Conservation (phyloP, 1,140 invertebrate species). For the Brachionus rotundiformis region DNA sequence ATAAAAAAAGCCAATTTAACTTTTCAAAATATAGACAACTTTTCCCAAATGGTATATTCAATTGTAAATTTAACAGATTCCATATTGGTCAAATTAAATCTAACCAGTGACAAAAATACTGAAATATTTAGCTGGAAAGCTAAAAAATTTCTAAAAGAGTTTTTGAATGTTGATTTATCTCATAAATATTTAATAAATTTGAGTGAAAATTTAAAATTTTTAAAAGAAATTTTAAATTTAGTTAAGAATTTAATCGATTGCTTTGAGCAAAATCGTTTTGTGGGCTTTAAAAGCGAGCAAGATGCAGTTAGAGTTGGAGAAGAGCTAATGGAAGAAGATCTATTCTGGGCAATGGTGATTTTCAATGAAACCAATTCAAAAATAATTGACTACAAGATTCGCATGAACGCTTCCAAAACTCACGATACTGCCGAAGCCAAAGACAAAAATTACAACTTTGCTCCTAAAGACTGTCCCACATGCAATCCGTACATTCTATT, state of each 20-base stretch:
- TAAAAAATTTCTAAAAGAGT: neutral
- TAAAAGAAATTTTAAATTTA: slow-evolving; percentile 19
- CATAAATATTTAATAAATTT: neutral
- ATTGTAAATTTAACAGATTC: neutral
- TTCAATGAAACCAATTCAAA: neutral
- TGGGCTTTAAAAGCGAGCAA: slow-evolving; percentile 17
- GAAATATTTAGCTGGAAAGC: neutral
- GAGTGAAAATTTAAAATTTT: slow-evolving; percentile 1
- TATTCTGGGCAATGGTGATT: slow-evolving; percentile 21
- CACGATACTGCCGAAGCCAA: neutral
- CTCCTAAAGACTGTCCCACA: slow-evolving; percentile 14
- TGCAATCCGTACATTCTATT: slow-evolving; percentile 57
- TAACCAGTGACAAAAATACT: neutral
- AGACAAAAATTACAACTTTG: slow-evolving; percentile 27
- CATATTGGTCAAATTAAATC: neutral
- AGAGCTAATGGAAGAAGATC: neutral
- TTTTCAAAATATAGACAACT: slow-evolving; percentile 54
- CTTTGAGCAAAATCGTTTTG: slow-evolving; percentile 16
- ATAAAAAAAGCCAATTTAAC: slow-evolving; percentile 55
- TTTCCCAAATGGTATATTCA: neutral
- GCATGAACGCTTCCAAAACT: slow-evolving; percentile 35
- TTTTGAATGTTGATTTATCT: neutral
- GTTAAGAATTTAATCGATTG: neutral
- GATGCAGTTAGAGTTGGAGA: neutral
- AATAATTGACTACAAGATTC: slow-evolving; percentile 20